Percentiles rank a stretch among this genome's conserved stretches.
phyloP scores from a whole-genome alignment of 2,888 invertebrate genomes.

The Gordius sp. region DNA sequence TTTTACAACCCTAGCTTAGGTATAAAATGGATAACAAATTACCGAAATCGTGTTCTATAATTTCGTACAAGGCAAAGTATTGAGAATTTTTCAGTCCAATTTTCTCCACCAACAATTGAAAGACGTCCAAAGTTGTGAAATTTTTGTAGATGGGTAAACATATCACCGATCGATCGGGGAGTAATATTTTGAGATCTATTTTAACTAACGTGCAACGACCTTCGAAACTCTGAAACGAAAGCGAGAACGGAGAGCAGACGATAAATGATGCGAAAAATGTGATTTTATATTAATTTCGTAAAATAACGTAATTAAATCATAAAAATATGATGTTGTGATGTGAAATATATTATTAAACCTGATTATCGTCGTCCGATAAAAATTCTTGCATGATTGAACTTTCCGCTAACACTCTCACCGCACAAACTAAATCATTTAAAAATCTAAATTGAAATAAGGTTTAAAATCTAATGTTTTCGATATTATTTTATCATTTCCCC shows the following conservation, averaged over 20 bases:
- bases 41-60: slow-evolving; percentile 88
- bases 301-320: slow-evolving; percentile 18
- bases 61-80: slow-evolving; percentile 83
- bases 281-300: too few species aligned
- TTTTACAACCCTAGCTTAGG: neutral
- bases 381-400: slow-evolving; percentile 89
- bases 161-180: slow-evolving; percentile 67
- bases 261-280: neutral
- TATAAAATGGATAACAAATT: slow-evolving; percentile 26
- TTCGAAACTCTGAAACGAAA: neutral
- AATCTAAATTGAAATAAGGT: slow-evolving; percentile 16
- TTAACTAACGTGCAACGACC: slow-evolving; percentile 30
- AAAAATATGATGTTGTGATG: neutral
- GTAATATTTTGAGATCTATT: slow-evolving; percentile 42
- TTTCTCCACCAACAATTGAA: slow-evolving; percentile 53
- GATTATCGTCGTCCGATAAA: slow-evolving; percentile 53
- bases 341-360: slow-evolving; percentile 25
- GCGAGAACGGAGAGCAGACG: neutral
- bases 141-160: slow-evolving; percentile 63
- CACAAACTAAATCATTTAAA: slow-evolving; percentile 42
- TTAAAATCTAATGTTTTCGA: too few species aligned
- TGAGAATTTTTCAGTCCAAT: slow-evolving; percentile 54
- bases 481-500: too few species aligned
- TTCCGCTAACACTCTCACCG: slow-evolving; percentile 85
- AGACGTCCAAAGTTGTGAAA: slow-evolving; percentile 65